phyloP scores from a whole-genome alignment of 1,140 invertebrate species.

The Cydia splendana region DNA sequence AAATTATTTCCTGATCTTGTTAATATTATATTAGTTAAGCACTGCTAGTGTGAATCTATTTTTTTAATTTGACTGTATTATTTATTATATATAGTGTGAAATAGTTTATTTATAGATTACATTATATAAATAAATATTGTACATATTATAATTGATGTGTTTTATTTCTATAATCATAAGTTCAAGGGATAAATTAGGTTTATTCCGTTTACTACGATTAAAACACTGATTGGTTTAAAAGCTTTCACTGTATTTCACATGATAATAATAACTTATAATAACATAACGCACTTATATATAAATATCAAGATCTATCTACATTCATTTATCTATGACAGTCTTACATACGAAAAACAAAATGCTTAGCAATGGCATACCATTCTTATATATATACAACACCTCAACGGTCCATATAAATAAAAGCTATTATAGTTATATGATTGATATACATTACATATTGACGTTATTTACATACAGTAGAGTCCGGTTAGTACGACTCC shows the following conservation, averaged over 20 bases:
- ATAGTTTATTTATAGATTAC: conserved; percentile 34
- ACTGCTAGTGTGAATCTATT: neutral
- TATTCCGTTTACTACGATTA: neutral
- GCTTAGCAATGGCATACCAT: neutral
- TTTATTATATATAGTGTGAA: neutral
- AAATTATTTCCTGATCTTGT: too few relatives aligned
- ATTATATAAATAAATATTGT: conserved; percentile 24
- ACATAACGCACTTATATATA: neutral
- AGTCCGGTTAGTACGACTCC: too few relatives aligned
- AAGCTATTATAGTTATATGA: too few relatives aligned
- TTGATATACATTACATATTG: neutral
- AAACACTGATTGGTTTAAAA: conserved; percentile 17
- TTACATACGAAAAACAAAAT: conserved; percentile 23
- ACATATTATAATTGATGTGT: conserved; percentile 24
- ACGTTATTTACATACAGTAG: neutral
- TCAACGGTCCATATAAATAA: neutral
- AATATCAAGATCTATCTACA: conserved; percentile 37
- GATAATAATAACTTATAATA: conserved; percentile 10
- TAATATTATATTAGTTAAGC: neutral
- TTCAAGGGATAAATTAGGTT: neutral
- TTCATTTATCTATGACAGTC: conserved; percentile 35
- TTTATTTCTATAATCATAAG: conserved; percentile 22
- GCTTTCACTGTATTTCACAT: conserved; percentile 15
- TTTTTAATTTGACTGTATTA: neutral
- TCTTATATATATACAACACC: neutral